These are phyloP conservation scores for Anomalospiza imberbis DNA, from an alignment of 2,797 vertebrate genomes.

Conservation along the genomic window DNA sequence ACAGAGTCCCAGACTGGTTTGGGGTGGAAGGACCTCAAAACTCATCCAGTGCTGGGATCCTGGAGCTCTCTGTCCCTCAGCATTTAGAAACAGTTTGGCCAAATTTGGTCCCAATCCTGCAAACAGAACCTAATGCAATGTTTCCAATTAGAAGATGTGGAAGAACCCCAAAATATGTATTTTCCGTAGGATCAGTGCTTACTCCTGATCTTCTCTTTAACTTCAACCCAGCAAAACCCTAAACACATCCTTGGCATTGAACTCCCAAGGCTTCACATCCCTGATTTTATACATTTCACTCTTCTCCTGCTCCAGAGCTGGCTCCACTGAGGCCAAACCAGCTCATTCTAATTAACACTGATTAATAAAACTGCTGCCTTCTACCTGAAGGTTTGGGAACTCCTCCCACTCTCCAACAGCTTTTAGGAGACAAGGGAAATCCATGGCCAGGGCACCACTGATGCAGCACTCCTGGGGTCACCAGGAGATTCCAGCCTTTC, in stretches of 20 bases:
- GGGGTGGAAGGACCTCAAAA: neutral
- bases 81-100: neutral
- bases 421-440: neutral
- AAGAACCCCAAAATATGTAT: neutral
- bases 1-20: neutral
- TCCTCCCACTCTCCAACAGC: neutral
- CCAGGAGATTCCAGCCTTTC: no score
- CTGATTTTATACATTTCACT: neutral
- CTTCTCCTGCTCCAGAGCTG: neutral
- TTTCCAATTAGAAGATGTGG: neutral
- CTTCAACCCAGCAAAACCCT: neutral
- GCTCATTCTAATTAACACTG: neutral
- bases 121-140: neutral
- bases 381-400: neutral
- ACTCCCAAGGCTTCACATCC: neutral
- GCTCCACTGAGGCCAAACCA: neutral
- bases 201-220: neutral
- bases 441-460: no score
- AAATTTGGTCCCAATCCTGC: neutral
- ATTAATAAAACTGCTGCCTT: neutral
- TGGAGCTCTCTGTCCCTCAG: neutral
- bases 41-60: neutral
- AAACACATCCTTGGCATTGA: rapidly evolving
- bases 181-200: neutral
- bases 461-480: neutral